Evolutionary conservation across 1,140 invertebrate genomes (phyloP), one percentile per base, ranked within the genome.

Genomic region (Bathynomus jamesi): DNA sequence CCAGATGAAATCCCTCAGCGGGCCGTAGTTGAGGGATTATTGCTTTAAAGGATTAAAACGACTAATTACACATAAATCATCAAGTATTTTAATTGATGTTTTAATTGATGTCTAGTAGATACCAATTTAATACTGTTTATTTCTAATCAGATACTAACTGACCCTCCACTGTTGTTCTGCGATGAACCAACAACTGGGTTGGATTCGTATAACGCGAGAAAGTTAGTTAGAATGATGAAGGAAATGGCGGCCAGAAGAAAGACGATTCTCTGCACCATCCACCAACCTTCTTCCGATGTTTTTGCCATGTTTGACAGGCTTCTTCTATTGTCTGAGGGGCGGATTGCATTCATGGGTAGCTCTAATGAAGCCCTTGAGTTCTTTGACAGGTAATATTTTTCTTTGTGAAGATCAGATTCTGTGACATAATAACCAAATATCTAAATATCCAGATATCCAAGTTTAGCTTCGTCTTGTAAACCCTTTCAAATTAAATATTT

Each of bases 281-380:
- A 95, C 82, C 93, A 95, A 79, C 93, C 93, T 0, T 90, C 91
- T 7, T 94, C 91, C 4, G 89, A 90, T 71, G 85, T 94, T 5
- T 92, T 93, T 77, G 87, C 90, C 77, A 83, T 92, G 66, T 95
- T 95, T 81, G 87, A 93, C 70, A 85, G 90, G 79, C 86, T 93
- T 13, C 84, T 93, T 24, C 81, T 95, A 17, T 81, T 96, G 68
- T 85, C 87, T 69, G 87, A 88, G 68, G 94, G 94, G 4, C 85
- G 87, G 78, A 85, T 93, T 27, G 90, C 91, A 0, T 96, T 89
- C 82, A 88, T 92, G 79, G 93, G 93, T 27, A 78, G 81, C 8
- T 78, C 80, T 4, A 61, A 79, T 17, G 80, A 80, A 28, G 82
- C 83, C 0, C 71, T 81, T 4, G 76, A 78, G 11, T 84, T 84